Conservation (phyloP, 2,888 invertebrate species). For the Ornithoptera alexandrae region DNA sequence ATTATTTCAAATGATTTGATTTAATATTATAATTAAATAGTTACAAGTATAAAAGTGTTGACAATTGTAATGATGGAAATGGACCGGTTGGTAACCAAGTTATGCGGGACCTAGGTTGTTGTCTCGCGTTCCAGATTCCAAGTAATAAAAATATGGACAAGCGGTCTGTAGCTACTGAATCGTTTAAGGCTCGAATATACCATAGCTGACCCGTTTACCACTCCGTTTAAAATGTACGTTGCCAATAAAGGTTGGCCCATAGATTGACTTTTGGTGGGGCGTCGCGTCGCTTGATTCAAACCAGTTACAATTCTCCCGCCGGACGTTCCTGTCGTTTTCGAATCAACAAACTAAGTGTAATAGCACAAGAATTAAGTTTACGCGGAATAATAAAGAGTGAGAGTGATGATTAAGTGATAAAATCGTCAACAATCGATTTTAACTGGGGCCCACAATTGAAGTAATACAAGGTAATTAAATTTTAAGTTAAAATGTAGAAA, state of each 20-base stretch:
- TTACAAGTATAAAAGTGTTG: neutral
- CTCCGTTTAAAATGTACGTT: conserved; percentile 27
- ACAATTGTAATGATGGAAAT: conserved; percentile 2
- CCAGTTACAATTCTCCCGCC: conserved; percentile 57
- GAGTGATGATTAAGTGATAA: conserved; percentile 70
- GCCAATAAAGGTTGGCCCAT: conserved; percentile 51
- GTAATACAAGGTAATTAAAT: conserved; percentile 1
- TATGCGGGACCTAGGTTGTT: neutral
- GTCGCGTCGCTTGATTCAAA: conserved; percentile 44
- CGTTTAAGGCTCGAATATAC: conserved; percentile 4
- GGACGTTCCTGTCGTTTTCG: conserved; percentile 44
- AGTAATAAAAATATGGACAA: neutral
- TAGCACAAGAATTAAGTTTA: conserved; percentile 51
- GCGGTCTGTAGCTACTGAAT: neutral
- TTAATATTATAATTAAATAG: too few species aligned
- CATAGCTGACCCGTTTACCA: conserved; percentile 2
- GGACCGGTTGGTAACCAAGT: conserved; percentile 7
- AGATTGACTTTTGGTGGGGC: conserved; percentile 50
- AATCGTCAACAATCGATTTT: conserved; percentile 32
- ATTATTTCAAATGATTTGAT: too few species aligned
- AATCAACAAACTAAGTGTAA: conserved; percentile 31
- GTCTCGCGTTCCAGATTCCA: conserved; percentile 1
- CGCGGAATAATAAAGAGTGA: conserved; percentile 42
- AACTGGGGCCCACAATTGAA: neutral
- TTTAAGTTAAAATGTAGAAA: neutral